phyloP scores from a whole-genome alignment of 2,113 vertebrate species.

The Halcyon senegalensis region DNA sequence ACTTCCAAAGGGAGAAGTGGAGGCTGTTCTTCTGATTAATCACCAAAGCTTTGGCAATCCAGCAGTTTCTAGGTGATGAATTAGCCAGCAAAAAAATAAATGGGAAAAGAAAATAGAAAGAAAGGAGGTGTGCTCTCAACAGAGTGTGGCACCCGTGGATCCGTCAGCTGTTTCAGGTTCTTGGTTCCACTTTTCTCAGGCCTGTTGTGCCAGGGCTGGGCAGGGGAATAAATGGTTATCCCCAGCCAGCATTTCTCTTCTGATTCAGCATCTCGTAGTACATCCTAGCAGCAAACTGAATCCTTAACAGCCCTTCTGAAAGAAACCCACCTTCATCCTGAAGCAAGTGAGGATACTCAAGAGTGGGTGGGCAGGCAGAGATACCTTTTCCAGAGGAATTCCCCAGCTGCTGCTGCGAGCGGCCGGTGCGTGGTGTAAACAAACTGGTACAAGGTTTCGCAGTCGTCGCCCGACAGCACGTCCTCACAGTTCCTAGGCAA shows the following conservation, averaged over 20 bases:
- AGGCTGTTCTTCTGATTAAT: constrained; percentile 49
- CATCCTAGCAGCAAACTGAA: not conserved
- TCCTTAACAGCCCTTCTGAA: not conserved
- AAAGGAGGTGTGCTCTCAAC: not conserved
- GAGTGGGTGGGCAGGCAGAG: not conserved
- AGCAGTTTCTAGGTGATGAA: constrained; percentile 36
- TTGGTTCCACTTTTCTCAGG: not conserved
- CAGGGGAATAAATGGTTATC: not conserved
- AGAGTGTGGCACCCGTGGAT: not conserved
- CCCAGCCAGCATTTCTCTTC: not conserved
- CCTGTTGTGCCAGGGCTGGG: not conserved
- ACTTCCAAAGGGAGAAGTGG: constrained; percentile 44
- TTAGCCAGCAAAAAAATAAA: not conserved
- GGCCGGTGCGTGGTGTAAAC: constrained; percentile 88
- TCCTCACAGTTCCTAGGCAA: constrained; percentile 81
- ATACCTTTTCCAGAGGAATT: constrained; percentile 87
- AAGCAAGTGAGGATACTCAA: not conserved
- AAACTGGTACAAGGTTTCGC: constrained; percentile 81
- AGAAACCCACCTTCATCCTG: constrained; percentile 11
- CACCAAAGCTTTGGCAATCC: constrained; percentile 32
- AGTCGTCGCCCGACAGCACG: constrained; percentile 79
- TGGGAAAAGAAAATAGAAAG: not conserved
- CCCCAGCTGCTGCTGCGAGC: constrained; percentile 85
- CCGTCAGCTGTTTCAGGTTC: not conserved
- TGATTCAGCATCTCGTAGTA: not conserved